Percentiles rank a stretch among this genome's conserved stretches.
phyloP scores from a whole-genome alignment of 2,797 vertebrate genomes.

The Tragopan temminckii region DNA sequence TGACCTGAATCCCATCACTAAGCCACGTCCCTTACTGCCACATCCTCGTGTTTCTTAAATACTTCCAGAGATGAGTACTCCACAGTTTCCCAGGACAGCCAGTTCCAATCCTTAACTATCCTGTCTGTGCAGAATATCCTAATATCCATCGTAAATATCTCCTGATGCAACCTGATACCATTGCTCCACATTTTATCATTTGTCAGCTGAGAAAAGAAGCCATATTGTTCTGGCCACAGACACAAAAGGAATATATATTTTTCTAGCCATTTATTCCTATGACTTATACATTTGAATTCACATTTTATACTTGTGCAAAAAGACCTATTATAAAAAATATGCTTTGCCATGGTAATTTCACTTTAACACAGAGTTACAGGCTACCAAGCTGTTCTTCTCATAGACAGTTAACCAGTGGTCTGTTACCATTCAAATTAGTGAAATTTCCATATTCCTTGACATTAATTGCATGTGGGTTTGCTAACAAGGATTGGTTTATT shows the following conservation, averaged over 20 bases:
- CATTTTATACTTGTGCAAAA: neutral
- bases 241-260: neutral
- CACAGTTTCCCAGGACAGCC: neutral
- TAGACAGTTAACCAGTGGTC: neutral
- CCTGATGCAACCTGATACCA: neutral
- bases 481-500: neutral
- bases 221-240: neutral
- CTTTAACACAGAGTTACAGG: neutral
- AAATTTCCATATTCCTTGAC: neutral
- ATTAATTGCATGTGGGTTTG: neutral
- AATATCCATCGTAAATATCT: neutral
- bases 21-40: neutral
- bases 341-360: neutral
- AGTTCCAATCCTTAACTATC: neutral
- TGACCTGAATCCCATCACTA: neutral
- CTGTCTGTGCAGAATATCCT: no score
- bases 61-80: neutral
- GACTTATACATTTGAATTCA: neutral
- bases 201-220: neutral
- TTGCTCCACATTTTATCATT: neutral
- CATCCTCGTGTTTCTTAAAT: neutral
- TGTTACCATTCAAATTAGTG: neutral
- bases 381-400: neutral
- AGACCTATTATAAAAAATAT: neutral
- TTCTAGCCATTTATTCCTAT: neutral